Conservation (phyloP, 2,888 invertebrate genomes). For the Macrosiphum euphorbiae region DNA sequence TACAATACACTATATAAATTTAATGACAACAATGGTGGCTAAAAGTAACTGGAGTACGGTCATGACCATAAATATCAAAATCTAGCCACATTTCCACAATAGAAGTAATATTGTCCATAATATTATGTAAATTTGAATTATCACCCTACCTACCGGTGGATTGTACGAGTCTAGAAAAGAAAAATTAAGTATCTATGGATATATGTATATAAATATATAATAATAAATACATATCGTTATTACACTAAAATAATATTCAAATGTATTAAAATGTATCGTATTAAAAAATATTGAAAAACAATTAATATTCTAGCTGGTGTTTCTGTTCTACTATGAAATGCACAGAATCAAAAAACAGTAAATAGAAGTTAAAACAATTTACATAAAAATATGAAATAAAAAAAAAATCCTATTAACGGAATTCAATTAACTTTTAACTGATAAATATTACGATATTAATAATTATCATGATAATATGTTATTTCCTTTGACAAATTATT, state of each 20-base stretch:
- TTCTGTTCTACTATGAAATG: not conserved
- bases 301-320: not conserved
- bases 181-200: not conserved
- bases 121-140: constrained; percentile 33
- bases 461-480: not conserved
- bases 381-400: not conserved
- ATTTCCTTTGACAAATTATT: no score
- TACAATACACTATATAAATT: constrained; percentile 25
- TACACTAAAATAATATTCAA: not conserved
- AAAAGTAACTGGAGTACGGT: constrained; percentile 21
- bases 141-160: not conserved
- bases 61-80: constrained; percentile 17
- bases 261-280: not conserved
- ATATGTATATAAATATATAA: not conserved
- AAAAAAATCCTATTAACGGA: not conserved
- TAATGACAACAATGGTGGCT: constrained; percentile 44
- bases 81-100: constrained; percentile 30
- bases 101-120: not conserved
- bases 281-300: not conserved
- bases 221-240: not conserved
- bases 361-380: not conserved
- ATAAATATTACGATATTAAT: not conserved
- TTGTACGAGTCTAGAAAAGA: not conserved
- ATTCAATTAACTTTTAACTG: not conserved
- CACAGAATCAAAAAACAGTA: not conserved